Evolutionary conservation across 2,113 vertebrate species (phyloP), one percentile per base, ranked within the genome.

Genomic region (Strix aluco): DNA sequence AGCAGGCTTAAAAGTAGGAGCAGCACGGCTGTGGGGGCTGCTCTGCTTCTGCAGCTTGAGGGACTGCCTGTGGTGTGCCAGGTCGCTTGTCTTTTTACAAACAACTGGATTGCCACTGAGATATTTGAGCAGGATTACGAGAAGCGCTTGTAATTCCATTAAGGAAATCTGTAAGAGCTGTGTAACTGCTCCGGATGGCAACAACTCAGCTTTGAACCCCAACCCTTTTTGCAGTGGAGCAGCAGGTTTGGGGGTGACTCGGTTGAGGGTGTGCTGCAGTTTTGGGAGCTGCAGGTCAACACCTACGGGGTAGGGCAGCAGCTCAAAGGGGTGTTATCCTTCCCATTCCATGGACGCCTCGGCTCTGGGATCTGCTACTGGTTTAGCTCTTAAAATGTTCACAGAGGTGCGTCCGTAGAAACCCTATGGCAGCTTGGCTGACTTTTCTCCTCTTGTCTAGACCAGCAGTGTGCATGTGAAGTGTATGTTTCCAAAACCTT

Each of bases 61-160:
- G 55, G n/a, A 4, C 42, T 3, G 7, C 19, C 26, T 0, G 6
- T 5, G 22, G 6, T 4, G n/a, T 1, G 0, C 7, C 30, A 2
- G 26, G 36, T 55, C 74, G 27, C 30, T n/a, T 0, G 8, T 4
- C 34, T 3, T 25, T 22, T 19, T 9, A 8, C n/a, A 7, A 15
- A 27, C 36, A 32, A 6, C 40, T 3, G 12, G 47, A 4, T 4
- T 32, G 1, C 30, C 19, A 5, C 13, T 0, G 3, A 40, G 81
- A 3, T 5, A 2, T 3, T 13, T 21, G 15, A 67, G 42, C 26
- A 62, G 67, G 22, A 6, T 69, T 8, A 8, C 11, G 6, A 13
- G 54, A 15, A 42, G 19, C 0, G 2, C 34, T 52, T 21, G 46
- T 21, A 47, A 47, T 47, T 47, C 46, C 13, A 2, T 15, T 19